Evolutionary conservation across 2,888 invertebrate species (phyloP).

Genomic region (Spialia ferax): DNA sequence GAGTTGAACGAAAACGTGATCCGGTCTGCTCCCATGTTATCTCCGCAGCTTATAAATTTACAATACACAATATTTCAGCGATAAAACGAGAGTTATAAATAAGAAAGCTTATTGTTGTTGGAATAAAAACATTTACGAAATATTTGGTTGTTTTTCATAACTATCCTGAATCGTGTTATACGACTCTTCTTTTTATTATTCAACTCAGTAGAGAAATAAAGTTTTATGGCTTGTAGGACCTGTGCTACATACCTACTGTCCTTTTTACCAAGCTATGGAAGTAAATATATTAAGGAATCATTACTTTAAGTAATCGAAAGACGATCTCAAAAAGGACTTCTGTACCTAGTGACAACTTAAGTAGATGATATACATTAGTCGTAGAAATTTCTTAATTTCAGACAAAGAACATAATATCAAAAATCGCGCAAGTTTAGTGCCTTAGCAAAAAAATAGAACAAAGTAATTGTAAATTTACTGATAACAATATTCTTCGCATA

Average conservation of each 20-base stretch:
- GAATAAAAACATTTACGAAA: neutral
- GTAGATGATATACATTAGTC: no score
- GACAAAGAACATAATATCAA: no score
- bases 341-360: no score
- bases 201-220: neutral
- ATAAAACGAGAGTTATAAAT: neutral
- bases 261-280: no score
- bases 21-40: constrained; percentile 34
- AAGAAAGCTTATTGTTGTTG: neutral
- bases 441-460: no score
- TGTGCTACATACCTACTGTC: no score
- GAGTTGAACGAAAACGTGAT: constrained; percentile 42
- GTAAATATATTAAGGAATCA: no score
- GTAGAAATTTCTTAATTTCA: no score
- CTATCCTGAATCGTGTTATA: no score
- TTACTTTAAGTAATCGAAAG: no score
- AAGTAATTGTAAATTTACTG: neutral
- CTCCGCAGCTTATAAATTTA: constrained; percentile 20
- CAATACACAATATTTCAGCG: constrained; percentile 9
- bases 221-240: neutral
- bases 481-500: neutral
- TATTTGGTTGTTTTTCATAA: neutral
- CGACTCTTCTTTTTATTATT: neutral
- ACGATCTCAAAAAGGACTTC: no score
- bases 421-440: no score